These are phyloP conservation scores for Pristionchus arcanus DNA, from an alignment of 2,888 invertebrate genomes.

Conservation along the genomic window DNA sequence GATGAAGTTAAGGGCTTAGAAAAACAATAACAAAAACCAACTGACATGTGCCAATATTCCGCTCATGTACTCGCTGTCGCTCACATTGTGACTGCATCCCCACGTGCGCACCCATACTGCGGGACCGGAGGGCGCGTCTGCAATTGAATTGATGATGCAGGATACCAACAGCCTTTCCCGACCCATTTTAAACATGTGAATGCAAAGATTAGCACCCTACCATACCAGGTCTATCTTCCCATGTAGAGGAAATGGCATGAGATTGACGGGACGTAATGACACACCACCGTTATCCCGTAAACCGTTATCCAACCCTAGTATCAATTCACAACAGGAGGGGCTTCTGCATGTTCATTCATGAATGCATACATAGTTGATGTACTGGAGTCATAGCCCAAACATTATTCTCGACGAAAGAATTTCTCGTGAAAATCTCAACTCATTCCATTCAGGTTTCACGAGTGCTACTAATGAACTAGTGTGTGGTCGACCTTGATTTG, in stretches of 20 bases:
- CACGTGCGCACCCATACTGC: slow-evolving; percentile 72
- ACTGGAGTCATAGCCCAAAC: no score
- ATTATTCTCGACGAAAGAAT: no score
- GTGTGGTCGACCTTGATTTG: not conserved
- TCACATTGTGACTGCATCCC: slow-evolving; percentile 88
- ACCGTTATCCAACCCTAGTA: no score
- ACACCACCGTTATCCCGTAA: no score
- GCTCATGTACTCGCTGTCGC: slow-evolving; percentile 99
- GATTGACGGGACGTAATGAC: no score
- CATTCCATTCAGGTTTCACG: not conserved
- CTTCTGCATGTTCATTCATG: no score
- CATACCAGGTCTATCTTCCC: no score
- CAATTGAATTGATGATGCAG: not conserved
- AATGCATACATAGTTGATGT: no score
- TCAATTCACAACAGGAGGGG: no score
- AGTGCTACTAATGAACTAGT: not conserved
- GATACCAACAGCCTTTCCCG: not conserved
- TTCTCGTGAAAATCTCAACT: not conserved
- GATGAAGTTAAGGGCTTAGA: not conserved
- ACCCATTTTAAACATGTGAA: no score
- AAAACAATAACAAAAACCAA: not conserved
- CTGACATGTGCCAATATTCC: slow-evolving; percentile 87
- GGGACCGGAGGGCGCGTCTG: slow-evolving; percentile 34
- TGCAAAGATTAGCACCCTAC: no score
- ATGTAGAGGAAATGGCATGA: not conserved